Base-by-base conservation (phyloP, 1,140 invertebrate species). In the Ectropis grisescens region DNA sequence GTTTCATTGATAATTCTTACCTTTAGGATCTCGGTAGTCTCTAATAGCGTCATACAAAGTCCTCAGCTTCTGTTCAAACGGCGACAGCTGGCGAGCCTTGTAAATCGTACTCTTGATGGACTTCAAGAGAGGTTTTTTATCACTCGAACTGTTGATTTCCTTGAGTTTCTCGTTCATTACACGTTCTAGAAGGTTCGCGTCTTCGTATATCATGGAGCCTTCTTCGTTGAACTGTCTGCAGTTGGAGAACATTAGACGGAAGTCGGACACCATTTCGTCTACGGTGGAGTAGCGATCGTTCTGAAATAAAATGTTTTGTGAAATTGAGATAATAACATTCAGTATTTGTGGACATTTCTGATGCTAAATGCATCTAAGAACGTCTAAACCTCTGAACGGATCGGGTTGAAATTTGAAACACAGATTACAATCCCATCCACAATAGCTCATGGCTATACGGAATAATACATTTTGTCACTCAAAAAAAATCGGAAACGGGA, bases 171-270 rank as follows among this genome's bases (percentile, higher is more conserved):
- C 91, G 59, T 91, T 90, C 12, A 98, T 76, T 6, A 93, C 88
- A 58, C 89, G 89, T 67, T 98, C 95, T 13, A 98, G 78, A 14
- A 90, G 88, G 62, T 92, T 93, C 1, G 96, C 95, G 84, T 98
- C 96, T 58, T 96, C 92, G 57, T 96, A 97, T 53, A 98, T 97
- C 52, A 92, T 88, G 0, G 96, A 98, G 13, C 93, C 91, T 80
- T 98, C 96, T 81, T 98, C 96, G 71, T 99, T 99, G 69, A 96
- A 98, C 54, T 94, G 91, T 0, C 95, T 89, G 59, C 96, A 98
- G 79, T 98, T 98, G 31, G 89, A 89, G 76, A 98, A 98, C 96
- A 99, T 98, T 9, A 96, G 82, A 41, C 89, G 84, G 51, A 90
- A 89, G 64, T 88, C 88, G 2, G 83, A 65, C 0, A 88, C 76